Base-by-base conservation (phyloP, 2,888 invertebrate species). In the Protonemura montana region DNA sequence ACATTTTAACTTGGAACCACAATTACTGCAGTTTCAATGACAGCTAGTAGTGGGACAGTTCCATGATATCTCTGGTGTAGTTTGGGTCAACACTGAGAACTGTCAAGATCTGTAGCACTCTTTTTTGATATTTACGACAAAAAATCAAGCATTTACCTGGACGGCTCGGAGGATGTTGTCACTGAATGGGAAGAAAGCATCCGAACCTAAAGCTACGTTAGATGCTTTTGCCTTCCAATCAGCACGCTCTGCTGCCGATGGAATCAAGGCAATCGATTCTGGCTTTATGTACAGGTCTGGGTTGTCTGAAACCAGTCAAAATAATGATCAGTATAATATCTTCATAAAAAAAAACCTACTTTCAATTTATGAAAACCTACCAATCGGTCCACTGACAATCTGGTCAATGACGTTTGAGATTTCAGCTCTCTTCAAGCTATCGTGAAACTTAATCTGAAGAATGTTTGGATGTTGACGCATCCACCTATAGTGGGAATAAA, bases 141-240 rank as follows among this genome's bases (percentile, higher is more conserved):
- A 35, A 6, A 35, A 35, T 35, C 35, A 10, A 35, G 10, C 3
- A 10, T 6, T 90, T 90, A 98, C 98, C 95, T 97, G 94, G 89
- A 94, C 93, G 82, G 98, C 98, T 88, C 98, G 93, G 91, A 99
- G 99, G 86, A 99, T 96, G 90, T 98, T 99, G 90, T 99, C 99
- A 89, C 98, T 94, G 94, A 99, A 99, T 35, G 99, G 99, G 93
- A 99, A 99, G 93, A 99, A 99, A 0, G 99, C 99, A 92, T 99
- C 99, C 0, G 99, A 99, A 25, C 97, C 97, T 28, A 99, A 93
- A 2, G 97, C 96, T 41, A 97, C 97, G 30, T 95, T 95, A 88
- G 93, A 94, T 89, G 98, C 92, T 91, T 94, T 92, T 86, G 92
- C 92, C 29, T 95, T 90, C 97, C 97, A 97, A 2, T 93, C 93